Evolutionary conservation across 1,140 invertebrate species (phyloP).

Genomic region (Macrostomum lignano): DNA sequence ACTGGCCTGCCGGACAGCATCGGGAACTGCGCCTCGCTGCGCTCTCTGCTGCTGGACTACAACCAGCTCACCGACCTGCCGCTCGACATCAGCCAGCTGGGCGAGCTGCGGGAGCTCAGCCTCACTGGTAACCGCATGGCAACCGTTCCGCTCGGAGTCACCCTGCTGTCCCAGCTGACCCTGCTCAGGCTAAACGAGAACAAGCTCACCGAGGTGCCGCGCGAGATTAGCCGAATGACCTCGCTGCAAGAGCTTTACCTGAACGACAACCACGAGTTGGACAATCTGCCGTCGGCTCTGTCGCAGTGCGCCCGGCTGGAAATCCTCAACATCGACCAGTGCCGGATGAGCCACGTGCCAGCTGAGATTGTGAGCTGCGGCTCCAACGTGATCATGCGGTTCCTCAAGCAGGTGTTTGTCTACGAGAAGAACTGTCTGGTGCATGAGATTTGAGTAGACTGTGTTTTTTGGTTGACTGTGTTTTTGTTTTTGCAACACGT

Average conservation of each 20-base stretch:
- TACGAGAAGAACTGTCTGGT: too few species aligned
- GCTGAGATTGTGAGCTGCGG: constrained; percentile 72
- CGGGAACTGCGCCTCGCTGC: too few species aligned
- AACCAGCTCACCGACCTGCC: constrained; percentile 68
- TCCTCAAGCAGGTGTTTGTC: too few species aligned
- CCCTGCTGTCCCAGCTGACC: too few species aligned
- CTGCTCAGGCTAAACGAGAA: constrained; percentile 88
- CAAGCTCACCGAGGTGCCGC: constrained; percentile 66
- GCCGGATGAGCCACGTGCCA: constrained; percentile 79
- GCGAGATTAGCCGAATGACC: constrained; percentile 53
- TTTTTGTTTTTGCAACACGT: too few species aligned
- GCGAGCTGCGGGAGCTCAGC: constrained; percentile 62
- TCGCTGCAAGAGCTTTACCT: constrained; percentile 79
- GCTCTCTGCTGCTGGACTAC: constrained; percentile 70
- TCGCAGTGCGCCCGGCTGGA: constrained; percentile 78
- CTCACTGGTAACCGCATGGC: constrained; percentile 88
- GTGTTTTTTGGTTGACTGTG: too few species aligned
- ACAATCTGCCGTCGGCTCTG: constrained; percentile 81
- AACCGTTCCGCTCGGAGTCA: too few species aligned
- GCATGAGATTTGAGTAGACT: too few species aligned
- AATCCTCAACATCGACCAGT: constrained; percentile 98
- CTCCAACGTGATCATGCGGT: constrained; percentile 76
- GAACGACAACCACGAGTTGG: constrained; percentile 82
- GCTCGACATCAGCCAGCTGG: constrained; percentile 56
- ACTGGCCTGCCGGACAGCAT: too few species aligned